These are phyloP conservation scores for Cossypha heuglini DNA, from an alignment of 2,797 vertebrate genomes.

Conservation along the genomic window DNA sequence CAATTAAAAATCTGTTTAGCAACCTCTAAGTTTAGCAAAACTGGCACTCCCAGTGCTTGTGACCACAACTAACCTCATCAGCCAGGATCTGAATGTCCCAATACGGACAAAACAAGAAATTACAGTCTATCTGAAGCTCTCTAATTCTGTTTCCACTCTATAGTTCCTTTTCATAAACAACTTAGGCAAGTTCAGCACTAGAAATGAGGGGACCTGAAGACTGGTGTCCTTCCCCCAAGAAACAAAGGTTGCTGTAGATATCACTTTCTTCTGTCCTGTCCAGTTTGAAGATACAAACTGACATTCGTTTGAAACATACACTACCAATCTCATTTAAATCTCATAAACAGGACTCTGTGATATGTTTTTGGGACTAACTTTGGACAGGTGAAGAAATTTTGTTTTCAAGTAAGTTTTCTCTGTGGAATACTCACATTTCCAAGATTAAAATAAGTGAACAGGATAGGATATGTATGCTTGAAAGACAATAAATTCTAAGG, in stretches of 20 bases:
- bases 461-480: not conserved
- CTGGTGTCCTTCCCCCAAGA: not conserved
- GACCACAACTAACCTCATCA: constrained; percentile 21
- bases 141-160: not conserved
- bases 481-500: not conserved
- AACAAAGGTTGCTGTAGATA: not conserved
- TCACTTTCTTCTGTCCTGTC: not conserved
- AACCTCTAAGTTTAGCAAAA: constrained; percentile 17
- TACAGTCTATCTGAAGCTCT: not conserved
- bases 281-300: not conserved
- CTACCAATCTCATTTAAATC: not conserved
- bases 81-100: constrained; percentile 19
- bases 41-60: not conserved
- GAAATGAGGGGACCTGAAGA: not conserved
- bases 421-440: not conserved
- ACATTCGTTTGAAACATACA: not conserved
- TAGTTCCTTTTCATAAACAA: not conserved
- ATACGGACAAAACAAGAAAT: not conserved
- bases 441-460: not conserved
- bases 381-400: not conserved
- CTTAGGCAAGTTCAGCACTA: not conserved
- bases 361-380: not conserved
- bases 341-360: not conserved
- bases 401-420: not conserved
- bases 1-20: constrained; percentile 9